These are phyloP conservation scores for Nyctibius bracteatus DNA, from an alignment of 2,113 vertebrate species.

Conservation along the genomic window DNA sequence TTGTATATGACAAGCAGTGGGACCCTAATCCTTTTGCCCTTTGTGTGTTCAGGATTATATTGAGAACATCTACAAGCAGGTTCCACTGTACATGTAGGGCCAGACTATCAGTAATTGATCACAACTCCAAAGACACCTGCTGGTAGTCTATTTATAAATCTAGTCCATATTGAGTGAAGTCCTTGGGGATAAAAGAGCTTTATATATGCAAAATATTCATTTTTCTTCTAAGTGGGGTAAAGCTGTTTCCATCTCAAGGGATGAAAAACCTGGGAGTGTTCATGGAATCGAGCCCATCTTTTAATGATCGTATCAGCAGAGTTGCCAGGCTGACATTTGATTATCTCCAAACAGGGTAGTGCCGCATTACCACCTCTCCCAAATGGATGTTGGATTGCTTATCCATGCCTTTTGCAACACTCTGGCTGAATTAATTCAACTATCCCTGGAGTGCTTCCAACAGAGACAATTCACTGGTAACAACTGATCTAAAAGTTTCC, in stretches of 20 bases:
- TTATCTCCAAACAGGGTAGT: background rate
- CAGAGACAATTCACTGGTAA: background rate
- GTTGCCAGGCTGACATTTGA: constrained; percentile 52
- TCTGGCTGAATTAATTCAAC: background rate
- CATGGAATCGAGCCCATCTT: constrained; percentile 51
- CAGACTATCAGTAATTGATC: background rate
- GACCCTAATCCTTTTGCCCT: background rate
- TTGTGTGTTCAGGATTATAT: background rate
- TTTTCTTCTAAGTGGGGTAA: background rate
- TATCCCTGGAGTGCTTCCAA: constrained; percentile 40
- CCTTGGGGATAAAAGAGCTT: constrained; percentile 3
- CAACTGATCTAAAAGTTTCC: background rate
- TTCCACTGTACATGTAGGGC: background rate
- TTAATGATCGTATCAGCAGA: constrained; percentile 37
- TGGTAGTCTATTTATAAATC: background rate
- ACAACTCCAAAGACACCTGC: background rate
- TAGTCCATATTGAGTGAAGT: background rate
- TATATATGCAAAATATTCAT: constrained; percentile 17
- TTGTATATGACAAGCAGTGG: background rate
- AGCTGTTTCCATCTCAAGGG: constrained; percentile 23
- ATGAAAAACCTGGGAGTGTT: constrained; percentile 39
- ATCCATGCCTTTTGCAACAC: constrained; percentile 25
- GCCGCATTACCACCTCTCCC: constrained; percentile 14
- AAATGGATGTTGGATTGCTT: constrained; percentile 38
- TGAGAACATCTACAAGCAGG: background rate